Base-by-base conservation (phyloP, 2,113 vertebrate genomes). In the Tragelaphus scriptus region DNA sequence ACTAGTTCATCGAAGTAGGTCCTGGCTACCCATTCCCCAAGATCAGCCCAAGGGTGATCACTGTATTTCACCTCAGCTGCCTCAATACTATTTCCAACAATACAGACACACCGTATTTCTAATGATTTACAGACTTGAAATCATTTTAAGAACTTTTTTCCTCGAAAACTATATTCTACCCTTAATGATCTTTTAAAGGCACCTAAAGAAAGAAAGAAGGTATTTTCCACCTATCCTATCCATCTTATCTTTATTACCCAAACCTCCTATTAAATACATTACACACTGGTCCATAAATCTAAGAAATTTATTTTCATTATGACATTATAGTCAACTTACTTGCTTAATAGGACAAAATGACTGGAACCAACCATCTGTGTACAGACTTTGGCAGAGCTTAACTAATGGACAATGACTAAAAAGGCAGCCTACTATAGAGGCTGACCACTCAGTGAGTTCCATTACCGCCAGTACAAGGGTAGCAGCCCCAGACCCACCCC, bases 201-300 rank as follows among this genome's bases (percentile, higher is more conserved):
- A 94, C 44, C 61, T 79, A 12, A 2, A 95, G 17, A 94, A 92
- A 95, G 26, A 94, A 92, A 53, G 85, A 65, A n/a, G 88, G 8
- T 88, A 63, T 30, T 82, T 92, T 77, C 77, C 26, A 58, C 61
- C 61, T 94, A 47, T n/a, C 51, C 12, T 91, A 44, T 77, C 13
- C n/a, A 94, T 61, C 77, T 94, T 91, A 91, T 56, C 82, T 89
- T 91, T 94, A 81, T 55, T 58, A 94, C 36, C 47, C 80, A 94
- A 59, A 90, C 13, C 21, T 79, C 32, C 77, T 58, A 88, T 71
- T 90, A 77, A 77, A 26, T 7, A 61, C 17, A 91, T 7, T 88
- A 40, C 85, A 88, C 4, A 65, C 59, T 47, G 63, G 49, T 63
- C 26, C 79, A 71, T 75, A 89, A 97, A 84, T 47, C 36, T 91